Conservation (phyloP, 2,797 vertebrate species). For the Cirrhinus molitorella region DNA sequence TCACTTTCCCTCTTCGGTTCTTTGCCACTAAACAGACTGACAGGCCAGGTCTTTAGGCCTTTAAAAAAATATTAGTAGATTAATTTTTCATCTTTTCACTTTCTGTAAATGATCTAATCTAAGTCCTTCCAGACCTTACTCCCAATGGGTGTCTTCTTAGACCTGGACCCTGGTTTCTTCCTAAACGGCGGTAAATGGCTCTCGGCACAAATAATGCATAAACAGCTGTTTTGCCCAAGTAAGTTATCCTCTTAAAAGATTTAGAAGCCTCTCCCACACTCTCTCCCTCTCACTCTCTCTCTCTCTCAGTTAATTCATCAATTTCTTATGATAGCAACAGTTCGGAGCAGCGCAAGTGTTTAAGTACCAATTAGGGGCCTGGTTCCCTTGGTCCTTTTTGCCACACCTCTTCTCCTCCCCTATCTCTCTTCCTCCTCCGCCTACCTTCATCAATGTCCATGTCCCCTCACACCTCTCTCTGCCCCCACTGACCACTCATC, state of each 20-base stretch:
- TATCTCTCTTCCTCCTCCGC: constrained; percentile 55
- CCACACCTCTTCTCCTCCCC: constrained; percentile 79
- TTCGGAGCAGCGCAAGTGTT: constrained; percentile 78
- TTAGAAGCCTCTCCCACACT: constrained; percentile 76
- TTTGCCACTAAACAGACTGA: constrained; percentile 70
- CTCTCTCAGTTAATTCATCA: constrained; percentile 84
- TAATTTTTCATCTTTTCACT: constrained; percentile 81
- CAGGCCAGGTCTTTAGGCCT: constrained; percentile 74
- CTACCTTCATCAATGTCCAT: constrained; percentile 50
- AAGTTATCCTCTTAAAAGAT: constrained; percentile 89
- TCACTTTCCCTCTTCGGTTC: constrained; percentile 20
- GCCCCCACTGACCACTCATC: constrained; percentile 36
- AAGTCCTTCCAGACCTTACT: constrained; percentile 67
- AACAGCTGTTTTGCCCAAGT: constrained; percentile 90
- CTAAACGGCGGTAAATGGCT: constrained; percentile 84
- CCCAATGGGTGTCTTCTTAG: constrained; percentile 75
- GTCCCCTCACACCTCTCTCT: constrained; percentile 49
- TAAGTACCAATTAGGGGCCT: constrained; percentile 81
- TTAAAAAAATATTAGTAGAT: constrained; percentile 79
- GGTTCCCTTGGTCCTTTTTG: constrained; percentile 74
- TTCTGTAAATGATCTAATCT: constrained; percentile 77
- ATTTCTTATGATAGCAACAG: constrained; percentile 90
- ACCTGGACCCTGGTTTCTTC: constrained; percentile 71
- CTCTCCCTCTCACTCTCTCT: constrained; percentile 70
- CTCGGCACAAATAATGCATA: constrained; percentile 87